Evolutionary conservation across 1,140 invertebrate species (phyloP), one percentile per base, ranked within the genome.

Genomic region (Trichogramma pretiosum): DNA sequence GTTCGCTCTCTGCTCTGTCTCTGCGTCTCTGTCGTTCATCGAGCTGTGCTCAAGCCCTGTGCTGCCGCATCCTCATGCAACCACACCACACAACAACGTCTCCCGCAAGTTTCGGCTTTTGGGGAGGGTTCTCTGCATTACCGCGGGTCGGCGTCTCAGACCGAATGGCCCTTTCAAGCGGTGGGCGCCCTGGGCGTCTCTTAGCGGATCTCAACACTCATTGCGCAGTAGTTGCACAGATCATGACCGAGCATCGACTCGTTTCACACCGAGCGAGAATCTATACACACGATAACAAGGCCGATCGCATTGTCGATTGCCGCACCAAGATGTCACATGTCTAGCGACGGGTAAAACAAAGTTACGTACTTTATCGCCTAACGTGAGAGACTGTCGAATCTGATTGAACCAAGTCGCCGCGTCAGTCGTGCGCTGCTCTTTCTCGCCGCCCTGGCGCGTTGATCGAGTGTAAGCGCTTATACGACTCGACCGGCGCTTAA

Each of bases 271-370:
- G n/a, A n/a, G n/a, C n/a, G n/a, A n/a, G n/a, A n/a, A n/a, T n/a
- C n/a, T n/a, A n/a, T n/a, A n/a, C n/a, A n/a, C n/a, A n/a, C n/a
- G n/a, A n/a, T n/a, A n/a, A 28, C 26, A 13, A 28, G 7, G 13
- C 7, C 13, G 13, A 28, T 28, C 26, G 26, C 26, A 28, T 7
- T 13, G 26, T 28, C 26, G 26, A n/a, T 13, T 28, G 7, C 13
- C 26, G 26, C 13, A 9, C 26, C 26, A 28, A 9, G 13, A 28
- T 7, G 26, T 7, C 26, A 28, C 26, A 9, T 7, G 26, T 76
- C 75, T 73, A 71, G 70, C 68, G 69, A 72, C 69, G 74, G 74
- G 65, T 80, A 72, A n/a, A n/a, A n/a, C 76, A 72, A 74, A 72
- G 78, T 74, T 76, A 35, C 48, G 74, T 58, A 58, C 66, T 63